phyloP scores from a whole-genome alignment of 2,797 vertebrate genomes.

The Simalia tracyae region DNA sequence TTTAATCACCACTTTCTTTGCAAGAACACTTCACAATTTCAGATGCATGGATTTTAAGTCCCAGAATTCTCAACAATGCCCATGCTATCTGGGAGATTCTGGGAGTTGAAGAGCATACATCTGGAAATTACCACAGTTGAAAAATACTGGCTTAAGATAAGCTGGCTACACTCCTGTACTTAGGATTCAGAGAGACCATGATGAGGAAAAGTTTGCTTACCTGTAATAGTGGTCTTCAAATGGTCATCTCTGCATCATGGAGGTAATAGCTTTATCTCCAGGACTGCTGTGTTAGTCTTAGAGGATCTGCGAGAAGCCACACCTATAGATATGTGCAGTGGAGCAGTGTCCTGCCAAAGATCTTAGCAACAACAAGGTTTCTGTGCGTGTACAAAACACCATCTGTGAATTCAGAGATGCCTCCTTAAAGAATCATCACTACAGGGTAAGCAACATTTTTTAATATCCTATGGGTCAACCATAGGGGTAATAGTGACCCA shows the following conservation, averaged over 20 bases:
- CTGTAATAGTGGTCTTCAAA: not conserved
- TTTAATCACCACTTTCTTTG: not conserved
- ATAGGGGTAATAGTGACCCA: not conserved
- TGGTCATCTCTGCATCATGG: not conserved
- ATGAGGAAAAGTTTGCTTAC: not conserved
- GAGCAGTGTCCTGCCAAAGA: not conserved
- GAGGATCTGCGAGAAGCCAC: not conserved
- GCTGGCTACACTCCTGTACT: not conserved
- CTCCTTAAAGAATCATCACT: not conserved
- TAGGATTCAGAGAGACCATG: not conserved
- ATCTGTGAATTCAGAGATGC: not conserved
- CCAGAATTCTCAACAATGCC: not conserved
- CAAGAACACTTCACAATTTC: not conserved
- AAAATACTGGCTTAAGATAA: not conserved
- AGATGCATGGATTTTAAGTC: not conserved
- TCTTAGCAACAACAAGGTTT: not conserved
- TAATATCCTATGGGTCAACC: not conserved
- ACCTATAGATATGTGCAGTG: not conserved
- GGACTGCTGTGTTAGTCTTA: not conserved
- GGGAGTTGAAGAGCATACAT: not conserved
- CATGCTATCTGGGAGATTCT: not conserved
- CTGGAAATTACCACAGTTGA: not conserved
- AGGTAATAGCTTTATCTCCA: not conserved
- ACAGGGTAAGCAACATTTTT: not conserved
- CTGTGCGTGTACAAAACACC: not conserved